Base-by-base conservation (phyloP, 2,113 vertebrate species). In the Lycocorax pyrrhopterus region DNA sequence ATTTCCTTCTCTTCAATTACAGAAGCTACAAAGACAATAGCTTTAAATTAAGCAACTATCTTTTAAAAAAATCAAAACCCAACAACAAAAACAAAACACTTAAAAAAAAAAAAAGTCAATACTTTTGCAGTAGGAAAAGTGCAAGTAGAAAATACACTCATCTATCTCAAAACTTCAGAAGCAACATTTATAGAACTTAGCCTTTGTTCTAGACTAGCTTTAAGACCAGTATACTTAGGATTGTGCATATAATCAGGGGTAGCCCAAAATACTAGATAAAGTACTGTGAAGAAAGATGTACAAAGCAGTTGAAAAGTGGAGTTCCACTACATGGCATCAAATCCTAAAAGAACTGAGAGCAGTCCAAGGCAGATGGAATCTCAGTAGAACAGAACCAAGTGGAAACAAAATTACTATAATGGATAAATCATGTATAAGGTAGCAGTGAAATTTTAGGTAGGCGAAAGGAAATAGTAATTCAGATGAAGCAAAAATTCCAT, bases 341-440 rank as follows among this genome's bases (percentile, higher is more conserved):
- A 60, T 82, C 53, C 49, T 64, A 26, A 43, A 94, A 93, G 68
- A 93, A 52, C 23, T 64, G 75, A 90, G n/a, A 29, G 41, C 25
- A 74, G 21, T 58, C 52, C 58, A 87, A 87, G 75, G 46, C 56
- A 94, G 13, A 6, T 73, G 20, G 22, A 73, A 33, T 91, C 3
- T 91, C 62, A 82, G 44, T 52, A 43, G 56, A 93, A 91, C 12
- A 44, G 17, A 89, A 37, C 33, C 85, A 91, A 86, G 30, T 49
- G 46, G 26, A 94, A 83, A 94, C 20, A 86, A 80, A 95, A 96
- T 84, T 53, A 63, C 18, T 81, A 18, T 62, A 66, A 88, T 71
- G 59, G 33, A 80, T 82, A 87, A 77, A 92, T 77, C 7, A 55
- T 2, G 1, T 68, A n/a, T 56, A 89, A 81, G 35, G 44, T 52